Evolutionary conservation across 2,888 invertebrate genomes (phyloP).

Genomic region (Pollenia amentaria): DNA sequence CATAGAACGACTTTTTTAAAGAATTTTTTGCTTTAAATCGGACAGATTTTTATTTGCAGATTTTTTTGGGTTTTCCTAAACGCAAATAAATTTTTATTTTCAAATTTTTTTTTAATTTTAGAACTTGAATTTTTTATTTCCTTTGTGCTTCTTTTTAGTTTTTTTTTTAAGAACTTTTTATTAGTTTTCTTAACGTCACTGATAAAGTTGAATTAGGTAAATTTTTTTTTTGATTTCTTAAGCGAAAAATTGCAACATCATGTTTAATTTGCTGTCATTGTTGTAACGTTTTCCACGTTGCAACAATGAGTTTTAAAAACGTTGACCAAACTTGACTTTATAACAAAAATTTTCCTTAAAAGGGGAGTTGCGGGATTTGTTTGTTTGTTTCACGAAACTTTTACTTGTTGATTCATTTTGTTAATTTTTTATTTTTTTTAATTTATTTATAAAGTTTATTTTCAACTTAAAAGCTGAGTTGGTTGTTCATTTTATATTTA

Average conservation of each 20-base stretch:
- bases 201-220: not conserved
- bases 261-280: conserved; percentile 1
- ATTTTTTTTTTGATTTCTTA: not conserved
- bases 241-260: conserved; percentile 9
- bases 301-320: conserved; percentile 25
- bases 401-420: conserved; percentile 57
- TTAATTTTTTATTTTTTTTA: conserved; percentile 6
- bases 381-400: conserved; percentile 5
- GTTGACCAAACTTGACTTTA: not conserved
- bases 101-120: not conserved
- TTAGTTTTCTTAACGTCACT: not conserved
- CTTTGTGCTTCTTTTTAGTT: too few species aligned
- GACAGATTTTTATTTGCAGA: too few species aligned
- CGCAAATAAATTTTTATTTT: too few species aligned
- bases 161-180: not conserved
- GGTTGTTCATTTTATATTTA: conserved; percentile 26
- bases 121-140: too few species aligned
- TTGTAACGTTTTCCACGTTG: conserved; percentile 18
- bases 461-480: not conserved
- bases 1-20: too few species aligned
- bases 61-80: too few species aligned
- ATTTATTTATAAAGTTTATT: conserved; percentile 34
- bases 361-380: too few species aligned
- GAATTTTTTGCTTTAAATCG: too few species aligned
- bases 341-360: too few species aligned